Evolutionary conservation across 2,113 vertebrate species (phyloP).

Genomic region (Heptranchias perlo): DNA sequence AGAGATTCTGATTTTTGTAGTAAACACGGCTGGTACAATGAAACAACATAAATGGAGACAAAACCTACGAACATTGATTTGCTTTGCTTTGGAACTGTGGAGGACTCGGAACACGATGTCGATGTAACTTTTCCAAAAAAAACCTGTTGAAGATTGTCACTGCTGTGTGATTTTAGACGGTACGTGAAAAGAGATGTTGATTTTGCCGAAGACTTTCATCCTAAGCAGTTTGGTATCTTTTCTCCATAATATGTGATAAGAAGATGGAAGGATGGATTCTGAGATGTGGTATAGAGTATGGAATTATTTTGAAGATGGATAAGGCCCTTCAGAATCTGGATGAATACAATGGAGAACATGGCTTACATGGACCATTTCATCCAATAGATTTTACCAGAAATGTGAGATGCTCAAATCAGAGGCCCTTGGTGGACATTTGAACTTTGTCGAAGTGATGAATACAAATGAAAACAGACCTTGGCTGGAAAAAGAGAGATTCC

Average conservation of each 20-base stretch:
- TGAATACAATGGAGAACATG: conserved; percentile 12
- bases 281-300: neutral
- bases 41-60: neutral
- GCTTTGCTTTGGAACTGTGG: conserved; percentile 28
- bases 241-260: neutral
- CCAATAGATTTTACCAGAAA: neutral
- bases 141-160: conserved; percentile 21
- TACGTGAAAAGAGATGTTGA: conserved; percentile 27
- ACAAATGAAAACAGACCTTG: neutral
- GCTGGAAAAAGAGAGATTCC: conserved; percentile 3
- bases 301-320: conserved; percentile 31
- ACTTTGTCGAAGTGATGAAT: conserved; percentile 17
- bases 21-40: neutral
- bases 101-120: neutral
- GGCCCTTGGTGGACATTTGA: conserved; percentile 13
- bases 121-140: neutral
- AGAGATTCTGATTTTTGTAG: conserved; percentile 24
- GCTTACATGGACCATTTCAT: conserved; percentile 36
- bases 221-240: neutral
- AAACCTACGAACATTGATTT: conserved; percentile 11
- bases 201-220: conserved; percentile 24
- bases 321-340: conserved; percentile 27
- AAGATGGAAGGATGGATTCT: conserved; percentile 31
- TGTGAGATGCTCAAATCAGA: conserved; percentile 6
- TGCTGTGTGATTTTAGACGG: conserved; percentile 6